phyloP scores from a whole-genome alignment of 2,888 invertebrate species.

The Brachypalpus laphriformis region DNA sequence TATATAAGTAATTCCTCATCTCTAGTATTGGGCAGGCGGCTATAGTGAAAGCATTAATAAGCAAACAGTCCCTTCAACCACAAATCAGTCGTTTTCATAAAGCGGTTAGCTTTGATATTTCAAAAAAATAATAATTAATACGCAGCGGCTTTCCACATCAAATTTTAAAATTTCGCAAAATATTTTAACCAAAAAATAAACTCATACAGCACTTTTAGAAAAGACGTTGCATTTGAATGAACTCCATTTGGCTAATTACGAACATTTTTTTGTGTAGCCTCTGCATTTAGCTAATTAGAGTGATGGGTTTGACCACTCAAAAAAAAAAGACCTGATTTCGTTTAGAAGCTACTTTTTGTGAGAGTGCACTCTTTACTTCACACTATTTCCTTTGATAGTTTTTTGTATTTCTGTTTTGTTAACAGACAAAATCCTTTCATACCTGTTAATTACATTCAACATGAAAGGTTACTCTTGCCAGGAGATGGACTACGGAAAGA shows the following conservation, averaged over 20 bases:
- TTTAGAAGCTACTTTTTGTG: constrained; percentile 43
- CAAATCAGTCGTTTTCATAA: too few relatives aligned
- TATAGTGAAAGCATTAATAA: too few relatives aligned
- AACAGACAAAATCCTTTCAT: constrained; percentile 45
- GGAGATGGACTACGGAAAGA: constrained; percentile 22
- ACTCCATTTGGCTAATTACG: constrained; percentile 63
- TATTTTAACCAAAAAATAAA: neutral
- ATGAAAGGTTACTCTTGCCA: constrained; percentile 9
- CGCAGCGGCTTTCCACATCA: neutral
- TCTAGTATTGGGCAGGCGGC: too few relatives aligned
- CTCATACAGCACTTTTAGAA: neutral
- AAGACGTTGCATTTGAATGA: neutral
- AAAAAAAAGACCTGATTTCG: constrained; percentile 11
- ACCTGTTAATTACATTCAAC: constrained; percentile 51
- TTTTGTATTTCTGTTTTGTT: neutral
- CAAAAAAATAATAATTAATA: too few relatives aligned
- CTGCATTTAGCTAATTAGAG: constrained; percentile 64
- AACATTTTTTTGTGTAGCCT: constrained; percentile 17
- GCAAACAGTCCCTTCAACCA: too few relatives aligned
- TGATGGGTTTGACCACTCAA: constrained; percentile 66
- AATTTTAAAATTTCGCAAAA: neutral
- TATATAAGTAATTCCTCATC: too few relatives aligned
- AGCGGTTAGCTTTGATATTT: too few relatives aligned
- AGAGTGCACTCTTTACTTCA: constrained; percentile 48
- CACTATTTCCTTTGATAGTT: constrained; percentile 38